Evolutionary conservation across 2,797 vertebrate genomes (phyloP).

Genomic region (Lacerta viridis): DNA sequence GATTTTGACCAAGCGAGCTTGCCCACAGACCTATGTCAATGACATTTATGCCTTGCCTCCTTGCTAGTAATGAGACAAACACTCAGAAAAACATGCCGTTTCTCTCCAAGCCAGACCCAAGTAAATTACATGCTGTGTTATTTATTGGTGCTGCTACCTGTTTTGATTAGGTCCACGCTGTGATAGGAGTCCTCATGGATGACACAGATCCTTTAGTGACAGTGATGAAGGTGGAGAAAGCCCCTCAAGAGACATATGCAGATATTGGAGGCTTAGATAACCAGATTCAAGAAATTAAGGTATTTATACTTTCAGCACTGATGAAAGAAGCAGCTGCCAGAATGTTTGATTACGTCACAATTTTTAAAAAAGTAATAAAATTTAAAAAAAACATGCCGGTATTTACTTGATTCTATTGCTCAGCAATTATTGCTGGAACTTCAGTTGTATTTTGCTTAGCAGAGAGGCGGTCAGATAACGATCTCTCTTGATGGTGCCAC

Average conservation of each 20-base stretch:
- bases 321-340: background rate
- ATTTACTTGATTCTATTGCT: background rate
- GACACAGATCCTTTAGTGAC: constrained; percentile 98
- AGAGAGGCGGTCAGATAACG: background rate
- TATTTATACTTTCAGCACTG: constrained; percentile 53
- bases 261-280: constrained; percentile 97
- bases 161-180: constrained; percentile 90
- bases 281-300: constrained; percentile 99
- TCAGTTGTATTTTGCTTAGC: background rate
- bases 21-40: background rate
- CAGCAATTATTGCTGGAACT: background rate
- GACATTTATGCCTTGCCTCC: background rate
- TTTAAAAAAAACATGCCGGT: background rate
- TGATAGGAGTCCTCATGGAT: constrained; percentile 98
- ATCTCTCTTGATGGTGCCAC: no score
- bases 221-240: constrained; percentile 99
- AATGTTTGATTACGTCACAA: background rate
- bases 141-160: constrained; percentile 33
- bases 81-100: background rate
- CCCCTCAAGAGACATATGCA: constrained; percentile 96
- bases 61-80: background rate
- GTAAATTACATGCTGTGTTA: background rate
- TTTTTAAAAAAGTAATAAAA: background rate
- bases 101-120: background rate
- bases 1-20: background rate